These are phyloP conservation scores for Helicoverpa assulta DNA, from an alignment of 2,888 invertebrate genomes.

Conservation along the genomic window DNA sequence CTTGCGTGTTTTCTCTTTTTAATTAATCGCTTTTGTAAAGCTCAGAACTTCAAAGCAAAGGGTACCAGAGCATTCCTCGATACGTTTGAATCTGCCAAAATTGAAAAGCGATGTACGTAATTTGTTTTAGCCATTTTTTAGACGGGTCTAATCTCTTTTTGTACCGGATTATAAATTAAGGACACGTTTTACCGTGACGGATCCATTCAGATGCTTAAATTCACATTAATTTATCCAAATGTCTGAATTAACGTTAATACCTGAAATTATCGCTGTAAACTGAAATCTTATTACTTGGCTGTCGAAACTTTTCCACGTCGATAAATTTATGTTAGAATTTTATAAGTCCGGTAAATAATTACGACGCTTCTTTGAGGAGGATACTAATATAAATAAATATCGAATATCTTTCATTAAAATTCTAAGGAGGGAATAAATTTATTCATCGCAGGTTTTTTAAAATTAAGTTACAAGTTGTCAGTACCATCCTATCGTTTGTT, in stretches of 20 bases:
- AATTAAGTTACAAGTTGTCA: constrained; percentile 54
- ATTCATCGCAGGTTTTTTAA: constrained; percentile 47
- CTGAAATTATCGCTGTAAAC: constrained; percentile 6
- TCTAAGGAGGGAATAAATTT: constrained; percentile 30
- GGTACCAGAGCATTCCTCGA: constrained; percentile 66
- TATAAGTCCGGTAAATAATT: constrained; percentile 37
- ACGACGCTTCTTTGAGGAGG: constrained; percentile 23
- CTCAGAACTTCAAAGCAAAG: constrained; percentile 74
- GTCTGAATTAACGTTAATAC: constrained; percentile 4
- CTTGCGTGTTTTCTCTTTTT: constrained; percentile 71
- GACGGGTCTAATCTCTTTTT: constrained; percentile 49
- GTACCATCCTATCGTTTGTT: constrained; percentile 63
- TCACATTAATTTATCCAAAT: constrained; percentile 11
- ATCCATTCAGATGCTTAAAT: constrained; percentile 28
- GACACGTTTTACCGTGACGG: constrained; percentile 23
- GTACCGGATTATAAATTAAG: constrained; percentile 51
- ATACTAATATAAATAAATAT: constrained; percentile 49
- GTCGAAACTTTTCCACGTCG: constrained; percentile 32
- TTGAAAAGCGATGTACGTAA: constrained; percentile 63
- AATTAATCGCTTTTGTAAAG: constrained; percentile 78
- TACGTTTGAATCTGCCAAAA: constrained; percentile 65
- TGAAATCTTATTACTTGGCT: constrained; percentile 27
- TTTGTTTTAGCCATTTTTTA: constrained; percentile 56
- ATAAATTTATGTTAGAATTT: constrained; percentile 34
- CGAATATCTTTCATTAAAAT: constrained; percentile 43